A percentile compares a stretch with the other conserved stretches of the same genome.
phyloP scores from a whole-genome alignment of 2,888 invertebrate species.

The Ormyrus pomaceus region DNA sequence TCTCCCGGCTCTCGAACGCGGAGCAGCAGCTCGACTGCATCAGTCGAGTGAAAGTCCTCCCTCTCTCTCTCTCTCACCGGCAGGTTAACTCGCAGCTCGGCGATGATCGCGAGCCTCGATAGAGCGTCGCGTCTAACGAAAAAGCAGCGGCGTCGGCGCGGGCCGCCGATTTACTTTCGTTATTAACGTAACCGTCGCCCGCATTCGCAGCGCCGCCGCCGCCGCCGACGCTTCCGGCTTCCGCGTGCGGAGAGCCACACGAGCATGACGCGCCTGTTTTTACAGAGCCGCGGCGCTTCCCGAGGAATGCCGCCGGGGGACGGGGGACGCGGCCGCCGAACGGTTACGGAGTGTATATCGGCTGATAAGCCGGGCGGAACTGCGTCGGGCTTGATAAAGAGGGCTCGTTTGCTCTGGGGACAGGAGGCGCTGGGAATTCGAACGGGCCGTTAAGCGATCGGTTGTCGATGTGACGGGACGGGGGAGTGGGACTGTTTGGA shows the following conservation, averaged over 20 bases:
- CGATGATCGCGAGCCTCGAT: conserved; percentile 1
- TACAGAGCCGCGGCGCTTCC: background rate
- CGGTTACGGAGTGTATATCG: too few relatives aligned
- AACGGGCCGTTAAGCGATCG: too few relatives aligned
- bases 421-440: too few relatives aligned
- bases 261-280: conserved; percentile 37
- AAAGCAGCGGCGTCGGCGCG: background rate
- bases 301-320: background rate
- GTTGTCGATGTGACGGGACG: too few relatives aligned
- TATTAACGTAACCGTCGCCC: conserved; percentile 53
- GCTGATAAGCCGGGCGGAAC: too few relatives aligned
- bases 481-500: too few relatives aligned
- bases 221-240: conserved; percentile 33
- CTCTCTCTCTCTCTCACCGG: background rate
- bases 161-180: conserved; percentile 47
- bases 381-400: too few relatives aligned
- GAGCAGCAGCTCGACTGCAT: too few relatives aligned
- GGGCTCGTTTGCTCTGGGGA: too few relatives aligned
- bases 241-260: conserved; percentile 33
- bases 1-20: too few relatives aligned
- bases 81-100: background rate
- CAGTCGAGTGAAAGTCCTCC: conserved; percentile 29
- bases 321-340: too few relatives aligned
- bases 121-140: background rate
- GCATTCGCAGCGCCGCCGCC: background rate